Base-by-base conservation (phyloP, 2,888 invertebrate species). In the Yponomeuta cagnagella region DNA sequence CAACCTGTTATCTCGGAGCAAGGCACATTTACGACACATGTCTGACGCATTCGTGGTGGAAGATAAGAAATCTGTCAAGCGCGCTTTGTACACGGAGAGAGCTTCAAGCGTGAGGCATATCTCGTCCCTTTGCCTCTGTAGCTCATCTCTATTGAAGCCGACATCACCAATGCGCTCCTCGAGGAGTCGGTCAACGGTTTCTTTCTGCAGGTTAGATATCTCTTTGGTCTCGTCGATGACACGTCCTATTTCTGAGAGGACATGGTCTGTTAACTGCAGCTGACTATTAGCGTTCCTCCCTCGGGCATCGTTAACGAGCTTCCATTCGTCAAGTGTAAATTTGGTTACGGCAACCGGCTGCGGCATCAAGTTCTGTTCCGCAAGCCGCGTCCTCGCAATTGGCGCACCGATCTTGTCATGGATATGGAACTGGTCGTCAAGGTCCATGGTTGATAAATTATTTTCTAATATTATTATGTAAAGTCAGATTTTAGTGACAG, bases 121-220 rank as follows among this genome's bases (percentile, higher is more conserved):
- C 74, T 96, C 95, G 81, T 95, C 95, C 72, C 97, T 94, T 80
- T 97, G 96, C 33, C 93, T 93, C 78, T 95, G 93, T 31, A 98
- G 89, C 83, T 98, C 98, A 6, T 94, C 93, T 78, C 95, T 95
- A 78, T 95, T 95, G 84, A 96, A 97, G 74, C 96, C 94, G 70
- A 98, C 95, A 79, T 98, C 97, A 71, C 95, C 94, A 30, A 98
- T 93, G 76, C 97, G 95, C 85, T 97, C 96, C 77, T 96, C 95
- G 74, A 98, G 90, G 64, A 95, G 94, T 78, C 95, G 93, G 78
- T 97, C 96, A 3, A 94, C 93, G 78, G 98, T 97, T 33, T 95
- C 94, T 83, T 97, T 96, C 86, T 97, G 96, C 52, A 94, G 90
- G 68, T 93, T 91, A 0, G 96, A 94, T 64, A 94, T 93, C 81